Conservation (phyloP, 1,140 invertebrate species). For the Drosophila parvula region DNA sequence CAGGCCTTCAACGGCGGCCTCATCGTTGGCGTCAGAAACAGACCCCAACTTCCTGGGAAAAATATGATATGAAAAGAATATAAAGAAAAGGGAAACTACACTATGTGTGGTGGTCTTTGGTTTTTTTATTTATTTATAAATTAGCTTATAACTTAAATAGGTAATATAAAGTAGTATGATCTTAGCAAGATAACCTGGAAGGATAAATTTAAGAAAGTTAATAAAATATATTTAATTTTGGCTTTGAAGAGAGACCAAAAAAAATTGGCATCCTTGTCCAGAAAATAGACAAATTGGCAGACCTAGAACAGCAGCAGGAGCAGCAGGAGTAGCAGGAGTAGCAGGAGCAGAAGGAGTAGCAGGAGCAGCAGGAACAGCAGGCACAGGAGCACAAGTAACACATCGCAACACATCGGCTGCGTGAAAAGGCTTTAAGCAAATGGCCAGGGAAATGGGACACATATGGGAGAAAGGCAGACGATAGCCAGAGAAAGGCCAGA, state of each 20-base stretch:
- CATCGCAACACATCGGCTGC: constrained; percentile 2
- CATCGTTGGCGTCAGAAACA: neutral
- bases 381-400: neutral
- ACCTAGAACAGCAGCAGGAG: neutral
- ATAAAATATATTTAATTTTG: no score
- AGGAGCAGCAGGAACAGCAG: neutral
- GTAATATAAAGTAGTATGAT: no score
- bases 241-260: no score
- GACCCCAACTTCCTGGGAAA: neutral
- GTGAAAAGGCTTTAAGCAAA: constrained; percentile 46
- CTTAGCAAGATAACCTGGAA: no score
- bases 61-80: neutral
- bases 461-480: neutral
- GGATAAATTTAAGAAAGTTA: no score
- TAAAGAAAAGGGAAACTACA: neutral
- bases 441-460: constrained; percentile 32
- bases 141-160: no score
- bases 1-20: neutral
- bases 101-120: no score
- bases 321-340: neutral
- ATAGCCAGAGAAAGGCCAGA: neutral
- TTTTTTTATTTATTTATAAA: no score
- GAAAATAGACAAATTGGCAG: neutral
- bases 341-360: neutral
- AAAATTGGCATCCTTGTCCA: neutral